Evolutionary conservation across 2,797 vertebrate species (phyloP).

Genomic region (Fringilla coelebs): DNA sequence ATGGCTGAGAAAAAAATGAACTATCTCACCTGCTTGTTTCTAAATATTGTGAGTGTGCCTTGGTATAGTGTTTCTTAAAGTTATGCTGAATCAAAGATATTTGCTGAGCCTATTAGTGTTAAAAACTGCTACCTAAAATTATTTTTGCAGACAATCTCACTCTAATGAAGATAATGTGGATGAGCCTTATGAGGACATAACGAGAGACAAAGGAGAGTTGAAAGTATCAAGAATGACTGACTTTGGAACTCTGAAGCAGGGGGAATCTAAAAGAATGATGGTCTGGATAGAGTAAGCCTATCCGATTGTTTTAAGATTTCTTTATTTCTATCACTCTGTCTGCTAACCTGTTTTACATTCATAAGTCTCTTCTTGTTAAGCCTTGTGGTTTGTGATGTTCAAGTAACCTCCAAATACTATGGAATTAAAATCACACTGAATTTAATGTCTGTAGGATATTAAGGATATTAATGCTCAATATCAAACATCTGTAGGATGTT

Average conservation of each 20-base stretch:
- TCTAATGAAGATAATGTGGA: background rate
- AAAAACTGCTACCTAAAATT: background rate
- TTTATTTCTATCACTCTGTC: background rate
- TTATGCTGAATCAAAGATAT: background rate
- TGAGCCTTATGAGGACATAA: slow-evolving; percentile 63
- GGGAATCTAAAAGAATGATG: slow-evolving; percentile 73
- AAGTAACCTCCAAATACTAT: background rate
- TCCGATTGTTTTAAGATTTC: background rate
- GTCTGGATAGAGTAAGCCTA: slow-evolving; percentile 89
- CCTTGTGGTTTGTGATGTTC: background rate
- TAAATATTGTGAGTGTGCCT: background rate
- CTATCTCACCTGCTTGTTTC: background rate
- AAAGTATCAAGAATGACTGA: slow-evolving; percentile 79
- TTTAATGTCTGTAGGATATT: background rate
- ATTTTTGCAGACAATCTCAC: background rate
- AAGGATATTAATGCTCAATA: no score
- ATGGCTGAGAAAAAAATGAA: background rate
- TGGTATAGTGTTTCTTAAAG: background rate
- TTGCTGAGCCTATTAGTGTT: background rate
- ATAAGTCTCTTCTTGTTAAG: background rate
- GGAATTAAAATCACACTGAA: background rate
- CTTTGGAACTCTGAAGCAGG: slow-evolving; percentile 84
- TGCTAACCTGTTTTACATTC: background rate
- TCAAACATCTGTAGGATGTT: background rate
- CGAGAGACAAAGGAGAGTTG: slow-evolving; percentile 84